A percentile compares a stretch with the other conserved stretches of the same genome.
Conservation (phyloP, 2,797 vertebrate species). For the Acrocephalus scirpaceus region DNA sequence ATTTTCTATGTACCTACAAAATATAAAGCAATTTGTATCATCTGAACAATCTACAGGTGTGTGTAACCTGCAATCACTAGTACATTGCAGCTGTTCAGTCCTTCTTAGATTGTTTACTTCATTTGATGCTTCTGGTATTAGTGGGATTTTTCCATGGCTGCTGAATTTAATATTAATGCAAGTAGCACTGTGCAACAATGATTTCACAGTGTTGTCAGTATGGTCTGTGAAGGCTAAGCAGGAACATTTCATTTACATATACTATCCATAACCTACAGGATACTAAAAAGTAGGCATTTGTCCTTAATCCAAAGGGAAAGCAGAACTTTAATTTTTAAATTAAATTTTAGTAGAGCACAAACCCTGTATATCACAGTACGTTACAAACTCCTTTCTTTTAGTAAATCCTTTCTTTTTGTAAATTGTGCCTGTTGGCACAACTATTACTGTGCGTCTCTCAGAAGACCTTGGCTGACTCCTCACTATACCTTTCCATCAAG, state of each 20-base stretch:
- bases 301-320: background rate
- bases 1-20: background rate
- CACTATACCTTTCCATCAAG: background rate
- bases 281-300: background rate
- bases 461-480: background rate
- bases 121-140: background rate
- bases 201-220: background rate
- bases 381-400: background rate
- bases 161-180: background rate
- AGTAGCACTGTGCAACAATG: background rate
- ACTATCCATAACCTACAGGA: background rate
- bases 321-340: background rate
- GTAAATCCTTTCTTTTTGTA: background rate
- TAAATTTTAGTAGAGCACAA: background rate
- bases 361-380: too few species aligned
- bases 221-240: background rate
- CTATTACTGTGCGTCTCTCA: too few species aligned
- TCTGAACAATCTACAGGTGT: fast-evolving
- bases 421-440: background rate
- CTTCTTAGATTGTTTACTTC: background rate
- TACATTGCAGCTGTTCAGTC: background rate
- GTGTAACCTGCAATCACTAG: background rate
- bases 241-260: background rate
- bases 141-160: background rate
- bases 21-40: background rate